Conservation (phyloP, 2,113 vertebrate species). For the Capreolus pygargus region DNA sequence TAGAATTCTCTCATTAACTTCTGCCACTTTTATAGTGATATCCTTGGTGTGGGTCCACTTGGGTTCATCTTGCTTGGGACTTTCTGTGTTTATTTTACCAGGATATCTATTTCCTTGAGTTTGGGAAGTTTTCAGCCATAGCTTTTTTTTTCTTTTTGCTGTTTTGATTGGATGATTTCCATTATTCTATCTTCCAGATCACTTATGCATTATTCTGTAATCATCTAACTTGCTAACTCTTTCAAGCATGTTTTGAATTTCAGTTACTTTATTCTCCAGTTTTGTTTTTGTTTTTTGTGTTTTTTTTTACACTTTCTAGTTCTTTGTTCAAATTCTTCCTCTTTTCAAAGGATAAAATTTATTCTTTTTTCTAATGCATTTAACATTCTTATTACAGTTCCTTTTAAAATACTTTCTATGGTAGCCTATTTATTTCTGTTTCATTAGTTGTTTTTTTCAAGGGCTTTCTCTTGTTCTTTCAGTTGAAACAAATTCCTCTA, state of each 20-base stretch:
- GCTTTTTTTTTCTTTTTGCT: neutral
- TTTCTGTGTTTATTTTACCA: neutral
- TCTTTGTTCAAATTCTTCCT: neutral
- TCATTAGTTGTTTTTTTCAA: neutral
- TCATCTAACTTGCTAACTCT: neutral
- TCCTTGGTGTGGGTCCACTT: neutral
- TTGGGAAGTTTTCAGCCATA: neutral
- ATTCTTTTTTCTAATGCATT: neutral
- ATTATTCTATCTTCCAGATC: neutral
- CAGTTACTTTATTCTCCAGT: neutral
- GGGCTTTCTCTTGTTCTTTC: neutral
- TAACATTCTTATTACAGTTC: neutral
- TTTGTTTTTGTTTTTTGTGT: neutral
- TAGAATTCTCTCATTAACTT: neutral
- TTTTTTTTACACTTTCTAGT: neutral
- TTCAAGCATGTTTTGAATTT: neutral
- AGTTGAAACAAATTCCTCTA: neutral
- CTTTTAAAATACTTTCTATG: neutral
- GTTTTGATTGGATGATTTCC: too few relatives aligned
- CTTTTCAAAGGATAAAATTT: neutral
- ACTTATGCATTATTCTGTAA: neutral
- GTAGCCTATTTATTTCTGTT: neutral
- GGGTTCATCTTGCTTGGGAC: neutral
- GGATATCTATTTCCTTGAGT: neutral
- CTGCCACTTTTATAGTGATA: neutral